Conservation (phyloP, 2,888 invertebrate species). For the Harpalus rufipes region DNA sequence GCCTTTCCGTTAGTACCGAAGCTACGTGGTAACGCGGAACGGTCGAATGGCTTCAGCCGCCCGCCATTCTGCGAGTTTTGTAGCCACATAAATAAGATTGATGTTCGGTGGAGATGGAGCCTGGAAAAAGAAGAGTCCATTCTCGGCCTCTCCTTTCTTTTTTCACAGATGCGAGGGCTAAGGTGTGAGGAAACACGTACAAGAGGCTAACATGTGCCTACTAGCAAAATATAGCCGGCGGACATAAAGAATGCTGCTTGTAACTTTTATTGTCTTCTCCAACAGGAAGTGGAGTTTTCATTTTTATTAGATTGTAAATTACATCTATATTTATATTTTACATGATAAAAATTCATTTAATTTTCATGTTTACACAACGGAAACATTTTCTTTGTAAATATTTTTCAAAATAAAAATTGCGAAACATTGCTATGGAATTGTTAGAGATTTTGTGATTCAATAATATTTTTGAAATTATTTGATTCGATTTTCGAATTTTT, state of each 20-base stretch:
- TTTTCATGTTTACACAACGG: too few species aligned
- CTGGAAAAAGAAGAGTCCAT: slow-evolving; percentile 69
- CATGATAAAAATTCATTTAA: too few species aligned
- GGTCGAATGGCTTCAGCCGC: slow-evolving; percentile 72
- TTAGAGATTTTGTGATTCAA: too few species aligned
- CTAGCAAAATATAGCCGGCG: slow-evolving; percentile 12
- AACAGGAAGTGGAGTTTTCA: background rate
- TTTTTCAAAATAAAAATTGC: too few species aligned
- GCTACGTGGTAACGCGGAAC: slow-evolving; percentile 46
- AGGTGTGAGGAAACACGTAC: slow-evolving; percentile 48
- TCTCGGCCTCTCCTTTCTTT: slow-evolving; percentile 62
- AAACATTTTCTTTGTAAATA: too few species aligned
- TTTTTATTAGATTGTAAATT: background rate
- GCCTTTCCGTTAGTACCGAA: slow-evolving; percentile 74
- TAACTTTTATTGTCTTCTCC: background rate
- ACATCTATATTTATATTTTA: background rate
- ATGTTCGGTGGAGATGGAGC: slow-evolving; percentile 71
- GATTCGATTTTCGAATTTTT: too few species aligned
- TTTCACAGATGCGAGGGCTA: slow-evolving; percentile 22
- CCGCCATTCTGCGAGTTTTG: slow-evolving; percentile 76
- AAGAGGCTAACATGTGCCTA: background rate
- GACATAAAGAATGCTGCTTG: background rate
- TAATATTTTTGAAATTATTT: too few species aligned
- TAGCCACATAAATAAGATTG: slow-evolving; percentile 78
- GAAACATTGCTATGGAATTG: too few species aligned